Percentiles rank a stretch among this genome's conserved stretches.
These are phyloP conservation scores for Limnothrissa miodon DNA, from an alignment of 2,113 vertebrate species.

Conservation along the genomic window DNA sequence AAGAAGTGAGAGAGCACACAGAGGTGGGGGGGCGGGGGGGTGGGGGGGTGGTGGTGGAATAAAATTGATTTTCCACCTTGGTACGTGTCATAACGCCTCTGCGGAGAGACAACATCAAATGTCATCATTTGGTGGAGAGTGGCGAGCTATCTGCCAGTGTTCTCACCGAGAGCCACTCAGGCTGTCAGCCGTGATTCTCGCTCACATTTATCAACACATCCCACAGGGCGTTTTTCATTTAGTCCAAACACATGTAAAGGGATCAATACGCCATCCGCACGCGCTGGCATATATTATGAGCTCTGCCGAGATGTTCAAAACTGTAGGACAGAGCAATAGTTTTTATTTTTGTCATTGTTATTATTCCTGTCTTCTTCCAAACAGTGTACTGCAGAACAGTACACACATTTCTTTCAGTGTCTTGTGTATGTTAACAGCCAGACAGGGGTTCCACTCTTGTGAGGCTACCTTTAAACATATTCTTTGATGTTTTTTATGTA, in stretches of 20 bases:
- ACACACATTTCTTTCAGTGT: background rate
- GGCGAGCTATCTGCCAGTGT: constrained; percentile 45
- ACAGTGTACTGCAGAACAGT: background rate
- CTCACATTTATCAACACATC: constrained; percentile 49
- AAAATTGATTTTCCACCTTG: constrained; percentile 49
- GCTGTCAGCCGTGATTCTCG: constrained; percentile 49
- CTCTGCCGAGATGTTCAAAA: background rate
- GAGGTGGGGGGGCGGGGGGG: background rate
- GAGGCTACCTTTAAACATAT: no score
- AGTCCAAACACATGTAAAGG: constrained; percentile 43
- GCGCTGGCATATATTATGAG: constrained; percentile 24
- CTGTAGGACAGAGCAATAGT: background rate
- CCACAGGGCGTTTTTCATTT: constrained; percentile 44
- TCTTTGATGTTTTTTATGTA: no score
- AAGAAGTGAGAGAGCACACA: background rate
- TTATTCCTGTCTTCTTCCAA: background rate
- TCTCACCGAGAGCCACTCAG: constrained; percentile 42
- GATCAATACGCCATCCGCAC: constrained; percentile 13
- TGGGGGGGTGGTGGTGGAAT: background rate
- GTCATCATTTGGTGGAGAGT: constrained; percentile 62
- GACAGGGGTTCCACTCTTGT: background rate
- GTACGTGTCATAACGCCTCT: constrained; percentile 49
- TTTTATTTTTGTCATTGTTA: background rate
- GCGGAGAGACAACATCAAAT: constrained; percentile 57
- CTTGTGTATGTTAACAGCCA: background rate